Percentiles rank a stretch among this genome's conserved stretches.
These are phyloP conservation scores for Pelosia muscerda DNA, from an alignment of 2,888 invertebrate species.

Conservation along the genomic window DNA sequence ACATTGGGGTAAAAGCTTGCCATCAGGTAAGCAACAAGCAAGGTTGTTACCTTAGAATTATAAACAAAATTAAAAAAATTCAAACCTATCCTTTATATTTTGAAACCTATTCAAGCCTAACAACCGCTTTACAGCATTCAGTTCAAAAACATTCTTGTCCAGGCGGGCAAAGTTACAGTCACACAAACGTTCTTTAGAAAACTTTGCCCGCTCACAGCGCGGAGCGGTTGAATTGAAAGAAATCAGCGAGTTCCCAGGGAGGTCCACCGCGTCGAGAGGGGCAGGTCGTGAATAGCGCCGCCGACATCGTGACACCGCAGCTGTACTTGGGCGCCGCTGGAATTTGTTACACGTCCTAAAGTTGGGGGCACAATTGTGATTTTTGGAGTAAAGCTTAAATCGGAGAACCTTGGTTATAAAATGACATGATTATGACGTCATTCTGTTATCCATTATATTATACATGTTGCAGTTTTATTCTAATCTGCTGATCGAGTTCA, in stretches of 20 bases:
- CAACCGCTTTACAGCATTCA: slow-evolving; percentile 19
- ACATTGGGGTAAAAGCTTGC: background rate
- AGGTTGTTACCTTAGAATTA: background rate
- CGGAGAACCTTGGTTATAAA: too few relatives aligned
- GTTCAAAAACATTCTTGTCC: slow-evolving; percentile 19
- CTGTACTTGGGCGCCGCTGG: slow-evolving; percentile 14
- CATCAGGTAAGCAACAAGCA: background rate
- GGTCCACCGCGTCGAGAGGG: slow-evolving; percentile 10
- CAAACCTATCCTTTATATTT: background rate
- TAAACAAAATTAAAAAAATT: background rate
- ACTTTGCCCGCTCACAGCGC: slow-evolving; percentile 21
- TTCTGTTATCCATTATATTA: too few relatives aligned
- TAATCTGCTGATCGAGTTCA: too few relatives aligned
- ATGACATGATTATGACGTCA: too few relatives aligned
- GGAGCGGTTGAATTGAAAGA: slow-evolving; percentile 43
- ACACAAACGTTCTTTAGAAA: slow-evolving; percentile 41
- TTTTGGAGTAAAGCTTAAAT: background rate
- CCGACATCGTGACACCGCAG: slow-evolving; percentile 20
- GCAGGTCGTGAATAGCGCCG: slow-evolving; percentile 34
- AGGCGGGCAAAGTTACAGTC: slow-evolving; percentile 23
- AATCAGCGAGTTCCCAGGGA: slow-evolving; percentile 34
- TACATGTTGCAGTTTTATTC: too few relatives aligned
- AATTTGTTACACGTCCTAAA: slow-evolving; percentile 23
- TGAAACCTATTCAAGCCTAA: slow-evolving; percentile 16
- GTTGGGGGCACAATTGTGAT: slow-evolving; percentile 4